Evolutionary conservation across 2,888 invertebrate species (phyloP), one percentile per base, ranked within the genome.

Genomic region (Epiblema foenella): DNA sequence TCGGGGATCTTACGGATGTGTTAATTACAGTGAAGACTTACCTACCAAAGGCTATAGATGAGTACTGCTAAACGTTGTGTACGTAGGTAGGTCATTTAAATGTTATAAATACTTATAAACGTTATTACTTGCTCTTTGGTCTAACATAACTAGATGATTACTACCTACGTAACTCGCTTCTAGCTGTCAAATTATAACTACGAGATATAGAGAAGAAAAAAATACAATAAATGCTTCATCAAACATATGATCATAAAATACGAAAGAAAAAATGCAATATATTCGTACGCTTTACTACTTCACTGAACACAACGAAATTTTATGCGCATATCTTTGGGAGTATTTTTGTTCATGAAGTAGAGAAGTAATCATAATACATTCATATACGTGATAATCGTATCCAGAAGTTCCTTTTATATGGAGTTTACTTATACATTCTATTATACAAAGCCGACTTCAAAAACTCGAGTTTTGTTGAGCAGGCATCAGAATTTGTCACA

Each of bases 271-370:
- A 29, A 46, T 68, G 42, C 46, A 56, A 54, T 46, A 60, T 33
- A 68, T 42, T 52, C 49, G 8, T 8, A 17, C 51, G 51, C 10
- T 60, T 68, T 60, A 52, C 52, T 59, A 52, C 59, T 59, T 58
- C 24, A 10, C 49, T 2, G 60, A 60, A 60, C 29, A 68, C 42
- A 60, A 60, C 15, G 24, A 57, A 56, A 39, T 46, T 49, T 49
- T 64, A 58, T 58, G 58, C 39, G 64, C 24, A 64, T 68, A 58
- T 42, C 39, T 57, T 68, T 60, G n/a, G 20, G 20, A 42, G 17
- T 54, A 46, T 54, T 60, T 18, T 46, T 11, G 49, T 49, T 49
- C 49, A 17, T 18, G 20, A 18, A 58, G 58, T 17, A n/a, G 24
- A n/a, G 33, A 57, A n/a, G 15, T 12, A 54, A 15, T 20, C 24